Evolutionary conservation across 2,797 vertebrate genomes (phyloP).

Genomic region (Vipera ursinii): DNA sequence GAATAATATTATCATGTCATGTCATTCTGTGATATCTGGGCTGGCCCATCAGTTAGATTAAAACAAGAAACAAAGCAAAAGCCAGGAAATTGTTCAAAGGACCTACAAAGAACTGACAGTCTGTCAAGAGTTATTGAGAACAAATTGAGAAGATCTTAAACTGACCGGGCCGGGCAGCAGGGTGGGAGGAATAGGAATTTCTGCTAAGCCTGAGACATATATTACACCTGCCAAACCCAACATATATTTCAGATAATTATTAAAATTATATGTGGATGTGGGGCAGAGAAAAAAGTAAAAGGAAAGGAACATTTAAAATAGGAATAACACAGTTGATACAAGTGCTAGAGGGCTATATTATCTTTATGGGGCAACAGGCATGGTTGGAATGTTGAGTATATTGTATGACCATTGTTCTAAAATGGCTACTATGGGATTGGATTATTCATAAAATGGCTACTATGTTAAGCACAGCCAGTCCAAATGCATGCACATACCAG

Average conservation of each 20-base stretch:
- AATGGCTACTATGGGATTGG: not conserved
- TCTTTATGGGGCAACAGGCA: not conserved
- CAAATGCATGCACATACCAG: not conserved
- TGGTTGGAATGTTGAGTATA: not conserved
- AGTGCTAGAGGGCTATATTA: not conserved
- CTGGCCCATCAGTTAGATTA: not conserved
- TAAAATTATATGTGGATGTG: not conserved
- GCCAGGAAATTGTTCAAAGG: not conserved
- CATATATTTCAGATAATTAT: not conserved
- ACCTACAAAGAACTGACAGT: not conserved
- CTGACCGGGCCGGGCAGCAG: not conserved
- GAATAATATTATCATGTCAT: not conserved
- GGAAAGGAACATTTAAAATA: not conserved
- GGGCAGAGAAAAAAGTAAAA: not conserved
- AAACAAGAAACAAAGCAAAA: not conserved
- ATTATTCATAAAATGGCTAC: not conserved
- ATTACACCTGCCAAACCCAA: not conserved
- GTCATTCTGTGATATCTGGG: not conserved
- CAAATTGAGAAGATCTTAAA: not conserved
- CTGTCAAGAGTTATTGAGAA: not conserved
- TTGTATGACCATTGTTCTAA: not conserved
- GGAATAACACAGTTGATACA: not conserved
- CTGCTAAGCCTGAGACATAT: not conserved
- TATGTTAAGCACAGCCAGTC: not conserved
- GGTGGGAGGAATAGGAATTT: not conserved